Conservation (phyloP, 2,113 vertebrate genomes). For the Ranitomeya imitator region DNA sequence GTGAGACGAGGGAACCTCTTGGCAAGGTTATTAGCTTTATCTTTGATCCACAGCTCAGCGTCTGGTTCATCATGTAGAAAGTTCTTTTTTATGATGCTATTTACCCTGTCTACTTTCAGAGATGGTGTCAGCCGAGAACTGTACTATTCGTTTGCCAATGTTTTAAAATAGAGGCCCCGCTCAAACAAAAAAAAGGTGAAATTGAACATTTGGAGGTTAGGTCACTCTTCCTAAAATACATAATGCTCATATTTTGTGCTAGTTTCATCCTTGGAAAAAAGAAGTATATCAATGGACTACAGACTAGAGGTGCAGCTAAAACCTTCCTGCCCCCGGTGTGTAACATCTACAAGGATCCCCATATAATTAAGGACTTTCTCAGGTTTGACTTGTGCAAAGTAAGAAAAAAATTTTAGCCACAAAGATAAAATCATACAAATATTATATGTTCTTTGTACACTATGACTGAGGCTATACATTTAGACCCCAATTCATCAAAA, state of each 20-base stretch:
- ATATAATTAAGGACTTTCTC: too few relatives aligned
- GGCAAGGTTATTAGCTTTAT: conserved; percentile 23
- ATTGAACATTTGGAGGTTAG: not conserved
- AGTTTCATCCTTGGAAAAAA: not conserved
- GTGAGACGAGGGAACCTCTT: conserved; percentile 46
- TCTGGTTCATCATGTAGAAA: conserved; percentile 35
- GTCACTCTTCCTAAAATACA: not conserved
- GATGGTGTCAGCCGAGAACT: not conserved
- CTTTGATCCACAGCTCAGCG: conserved; percentile 15
- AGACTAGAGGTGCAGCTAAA: not conserved
- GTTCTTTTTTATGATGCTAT: not conserved
- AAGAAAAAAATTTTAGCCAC: too few relatives aligned
- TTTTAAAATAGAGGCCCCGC: not conserved
- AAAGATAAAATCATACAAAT: too few relatives aligned
- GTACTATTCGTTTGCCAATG: not conserved
- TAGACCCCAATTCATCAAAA: too few relatives aligned
- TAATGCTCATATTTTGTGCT: not conserved
- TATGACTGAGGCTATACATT: too few relatives aligned
- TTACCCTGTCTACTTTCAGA: conserved; percentile 12
- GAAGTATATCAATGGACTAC: not conserved
- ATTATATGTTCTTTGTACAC: too few relatives aligned
- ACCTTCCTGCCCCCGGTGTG: too few relatives aligned
- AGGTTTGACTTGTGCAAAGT: too few relatives aligned
- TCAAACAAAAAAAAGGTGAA: not conserved
- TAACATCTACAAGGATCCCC: too few relatives aligned